phyloP scores from a whole-genome alignment of 1,140 invertebrate genomes.

The Scaptomyza montana region DNA sequence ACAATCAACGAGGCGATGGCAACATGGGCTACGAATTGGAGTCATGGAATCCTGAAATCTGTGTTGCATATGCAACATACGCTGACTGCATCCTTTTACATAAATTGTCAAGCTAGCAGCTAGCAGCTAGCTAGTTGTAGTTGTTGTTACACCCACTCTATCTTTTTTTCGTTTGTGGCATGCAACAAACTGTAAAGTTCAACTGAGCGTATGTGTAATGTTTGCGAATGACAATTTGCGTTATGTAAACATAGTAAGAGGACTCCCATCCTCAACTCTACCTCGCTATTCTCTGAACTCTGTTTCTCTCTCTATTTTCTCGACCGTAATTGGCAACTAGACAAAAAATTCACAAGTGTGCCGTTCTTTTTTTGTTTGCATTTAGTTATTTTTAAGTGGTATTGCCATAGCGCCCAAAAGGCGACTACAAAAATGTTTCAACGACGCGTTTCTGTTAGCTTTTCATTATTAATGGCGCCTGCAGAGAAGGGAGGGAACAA shows the following conservation, averaged over 20 bases:
- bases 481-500: not conserved
- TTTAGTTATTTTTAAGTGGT: constrained; percentile 60
- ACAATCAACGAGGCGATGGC: constrained; percentile 41
- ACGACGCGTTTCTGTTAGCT: constrained; percentile 21
- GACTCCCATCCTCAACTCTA: not conserved
- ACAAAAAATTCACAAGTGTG: constrained; percentile 28
- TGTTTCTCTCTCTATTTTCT: not conserved
- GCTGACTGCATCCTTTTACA: constrained; percentile 72
- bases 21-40: constrained; percentile 12
- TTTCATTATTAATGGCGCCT: constrained; percentile 65
- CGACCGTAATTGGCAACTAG: constrained; percentile 60
- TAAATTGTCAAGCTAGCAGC: constrained; percentile 68
- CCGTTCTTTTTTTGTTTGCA: constrained; percentile 18
- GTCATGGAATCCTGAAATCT: constrained; percentile 7
- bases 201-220: constrained; percentile 79
- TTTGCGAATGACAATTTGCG: constrained; percentile 77
- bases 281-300: not conserved
- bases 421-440: constrained; percentile 42
- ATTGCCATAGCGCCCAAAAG: constrained; percentile 59
- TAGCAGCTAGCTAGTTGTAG: constrained; percentile 40
- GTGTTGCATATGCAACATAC: constrained; percentile 39
- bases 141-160: not conserved
- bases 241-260: constrained; percentile 31
- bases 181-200: constrained; percentile 64
- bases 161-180: not conserved